Evolutionary conservation across 1,140 invertebrate species (phyloP), one percentile per base, ranked within the genome.

Genomic region (Eriocheir sinensis): DNA sequence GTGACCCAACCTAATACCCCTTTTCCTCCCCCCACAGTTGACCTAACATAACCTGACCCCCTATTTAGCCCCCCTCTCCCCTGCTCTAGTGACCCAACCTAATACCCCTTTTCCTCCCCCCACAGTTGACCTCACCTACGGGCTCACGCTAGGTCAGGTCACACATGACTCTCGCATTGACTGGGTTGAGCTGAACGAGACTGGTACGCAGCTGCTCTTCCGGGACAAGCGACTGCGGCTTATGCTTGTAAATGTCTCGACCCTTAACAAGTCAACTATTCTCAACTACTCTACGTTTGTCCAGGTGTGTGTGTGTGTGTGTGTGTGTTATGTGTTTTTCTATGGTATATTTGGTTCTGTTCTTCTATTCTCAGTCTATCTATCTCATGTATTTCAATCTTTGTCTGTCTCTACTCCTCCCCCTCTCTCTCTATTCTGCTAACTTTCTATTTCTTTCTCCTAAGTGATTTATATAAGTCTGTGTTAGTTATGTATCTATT

Each of bases 171-270:
- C 98, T 0, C 98, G 99, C 96, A 98, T 99, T 80, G 99, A 99
- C 97, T 99, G 99, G 99, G 96, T 99, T 3, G 99, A 99, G 96
- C 96, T 99, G 53, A 99, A 99, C 97, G 99, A 99, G 97, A 99
- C 98, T 21, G 99, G 98, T 0, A 98, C 98, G 93, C 98, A 99
- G 96, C 96, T 99, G 44, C 96, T 99, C 3, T 99, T 99, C 95
- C 97, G 99, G 12, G 99, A 99, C 96, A 98, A 98, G 96, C 98
- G 98, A 96, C 97, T 98, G 94, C 97, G 97, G 96, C 95, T 98
- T 38, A 96, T 96, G 85, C 96, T 97, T 17, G 97, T 98, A 95
- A 97, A 98, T 96, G 97, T 98, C 12, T 97, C 97, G 94, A 98
- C 96, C 32, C 97, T 97, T 94, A 97, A 97, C 95, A 98, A 97